phyloP scores from a whole-genome alignment of 2,113 vertebrate species.

The Zosterops borbonicus region DNA sequence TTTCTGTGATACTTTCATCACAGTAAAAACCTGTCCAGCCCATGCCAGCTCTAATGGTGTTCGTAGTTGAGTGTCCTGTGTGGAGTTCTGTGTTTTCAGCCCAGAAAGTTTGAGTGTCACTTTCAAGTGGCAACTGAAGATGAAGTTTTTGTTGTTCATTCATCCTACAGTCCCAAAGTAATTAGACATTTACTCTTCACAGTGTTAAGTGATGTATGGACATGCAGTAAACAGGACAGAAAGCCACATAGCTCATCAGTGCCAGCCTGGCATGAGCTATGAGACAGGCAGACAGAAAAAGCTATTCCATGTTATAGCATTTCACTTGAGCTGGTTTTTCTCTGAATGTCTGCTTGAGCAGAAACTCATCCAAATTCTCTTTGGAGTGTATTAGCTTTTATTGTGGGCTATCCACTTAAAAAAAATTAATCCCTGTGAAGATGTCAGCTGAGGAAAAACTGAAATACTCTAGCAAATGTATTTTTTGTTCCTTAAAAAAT shows the following conservation, averaged over 20 bases:
- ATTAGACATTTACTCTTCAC: background rate
- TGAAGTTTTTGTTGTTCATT: background rate
- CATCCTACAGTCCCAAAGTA: background rate
- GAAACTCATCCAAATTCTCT: background rate
- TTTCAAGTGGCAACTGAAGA: background rate
- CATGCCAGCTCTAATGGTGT: background rate
- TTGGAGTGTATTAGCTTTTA: background rate
- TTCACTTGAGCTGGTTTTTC: background rate
- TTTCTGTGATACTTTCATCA: background rate
- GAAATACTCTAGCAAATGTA: background rate
- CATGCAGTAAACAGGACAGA: background rate
- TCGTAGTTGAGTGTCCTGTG: background rate
- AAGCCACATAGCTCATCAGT: background rate
- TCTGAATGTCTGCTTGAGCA: background rate
- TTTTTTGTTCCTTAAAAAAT: background rate
- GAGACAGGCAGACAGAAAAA: background rate
- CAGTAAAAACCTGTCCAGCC: background rate
- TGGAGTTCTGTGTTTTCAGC: background rate
- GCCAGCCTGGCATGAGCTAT: background rate
- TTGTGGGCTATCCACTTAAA: background rate
- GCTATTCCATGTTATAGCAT: background rate
- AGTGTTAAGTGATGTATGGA: background rate
- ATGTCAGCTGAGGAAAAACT: background rate
- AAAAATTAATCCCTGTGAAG: constrained; percentile 1
- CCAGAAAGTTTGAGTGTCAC: background rate